phyloP scores from a whole-genome alignment of 1,140 invertebrate species.

The Homalodisca vitripennis region DNA sequence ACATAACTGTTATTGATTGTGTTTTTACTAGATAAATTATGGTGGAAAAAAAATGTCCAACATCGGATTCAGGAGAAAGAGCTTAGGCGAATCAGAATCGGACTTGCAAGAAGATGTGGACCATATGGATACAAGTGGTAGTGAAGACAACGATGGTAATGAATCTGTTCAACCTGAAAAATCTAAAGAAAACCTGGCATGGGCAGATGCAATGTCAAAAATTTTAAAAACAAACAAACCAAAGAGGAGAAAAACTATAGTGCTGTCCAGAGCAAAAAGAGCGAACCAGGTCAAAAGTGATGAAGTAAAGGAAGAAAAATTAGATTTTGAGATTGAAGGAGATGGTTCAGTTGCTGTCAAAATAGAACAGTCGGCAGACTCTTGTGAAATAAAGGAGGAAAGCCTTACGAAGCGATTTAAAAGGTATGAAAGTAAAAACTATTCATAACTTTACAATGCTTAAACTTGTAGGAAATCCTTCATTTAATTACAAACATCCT shows the following conservation, averaged over 20 bases:
- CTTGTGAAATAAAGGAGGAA: background rate
- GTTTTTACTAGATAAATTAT: no score
- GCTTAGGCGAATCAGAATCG: no score
- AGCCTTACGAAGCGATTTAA: background rate
- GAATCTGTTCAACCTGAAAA: slow-evolving; percentile 33
- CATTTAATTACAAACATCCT: background rate
- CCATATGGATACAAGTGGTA: no score
- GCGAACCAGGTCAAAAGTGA: slow-evolving; percentile 28
- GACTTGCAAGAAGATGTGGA: no score
- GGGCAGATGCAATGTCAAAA: slow-evolving; percentile 67
- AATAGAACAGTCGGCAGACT: background rate
- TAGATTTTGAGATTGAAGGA: slow-evolving; percentile 36
- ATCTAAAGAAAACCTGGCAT: slow-evolving; percentile 52
- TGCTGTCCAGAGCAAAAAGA: slow-evolving; percentile 61
- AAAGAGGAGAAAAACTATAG: slow-evolving; percentile 38
- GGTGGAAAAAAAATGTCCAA: no score
- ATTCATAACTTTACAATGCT: background rate
- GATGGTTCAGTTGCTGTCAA: slow-evolving; percentile 7
- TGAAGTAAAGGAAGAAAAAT: slow-evolving; percentile 28
- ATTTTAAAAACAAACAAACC: slow-evolving; percentile 40
- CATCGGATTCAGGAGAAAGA: no score
- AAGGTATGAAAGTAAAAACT: background rate
- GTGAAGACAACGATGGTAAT: no score
- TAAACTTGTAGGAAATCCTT: background rate
- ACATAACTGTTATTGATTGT: no score